These are phyloP conservation scores for Chymomyza caudatula DNA, from an alignment of 2,888 invertebrate genomes.

Conservation along the genomic window DNA sequence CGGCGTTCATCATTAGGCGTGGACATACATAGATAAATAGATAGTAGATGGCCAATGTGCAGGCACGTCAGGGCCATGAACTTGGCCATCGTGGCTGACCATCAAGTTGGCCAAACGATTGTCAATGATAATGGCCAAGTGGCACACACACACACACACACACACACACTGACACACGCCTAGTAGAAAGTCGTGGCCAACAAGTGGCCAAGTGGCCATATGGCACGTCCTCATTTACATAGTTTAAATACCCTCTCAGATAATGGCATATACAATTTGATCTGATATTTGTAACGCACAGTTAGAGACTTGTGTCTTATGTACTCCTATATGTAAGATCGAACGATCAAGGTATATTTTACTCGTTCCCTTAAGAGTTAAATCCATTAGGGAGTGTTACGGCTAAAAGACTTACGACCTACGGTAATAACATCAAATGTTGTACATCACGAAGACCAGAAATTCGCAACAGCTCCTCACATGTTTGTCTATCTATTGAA, in stretches of 20 bases:
- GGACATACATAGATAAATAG: not conserved
- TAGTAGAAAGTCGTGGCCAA: constrained; percentile 65
- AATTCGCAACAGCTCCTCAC: too few relatives aligned
- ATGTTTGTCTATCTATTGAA: too few relatives aligned
- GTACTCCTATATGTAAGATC: too few relatives aligned
- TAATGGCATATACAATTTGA: not conserved
- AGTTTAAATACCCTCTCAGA: not conserved
- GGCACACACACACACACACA: constrained; percentile 1
- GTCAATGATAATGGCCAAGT: constrained; percentile 9
- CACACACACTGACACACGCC: not conserved
- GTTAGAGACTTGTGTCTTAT: too few relatives aligned
- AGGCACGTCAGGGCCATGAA: constrained; percentile 66
- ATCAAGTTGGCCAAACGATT: constrained; percentile 48
- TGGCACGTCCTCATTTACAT: constrained; percentile 1
- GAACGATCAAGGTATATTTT: too few relatives aligned
- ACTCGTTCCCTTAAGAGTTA: too few relatives aligned
- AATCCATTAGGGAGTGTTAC: too few relatives aligned
- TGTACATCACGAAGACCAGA: too few relatives aligned
- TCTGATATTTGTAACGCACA: not conserved
- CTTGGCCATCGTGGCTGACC: constrained; percentile 68
- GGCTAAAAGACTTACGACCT: too few relatives aligned
- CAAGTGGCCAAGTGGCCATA: constrained; percentile 46
- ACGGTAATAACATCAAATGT: too few relatives aligned
- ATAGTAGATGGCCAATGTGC: constrained; percentile 43
- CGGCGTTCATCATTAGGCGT: constrained; percentile 22